These are phyloP conservation scores for Pseudeuparius sepicola DNA, from an alignment of 2,888 invertebrate species.

Conservation along the genomic window DNA sequence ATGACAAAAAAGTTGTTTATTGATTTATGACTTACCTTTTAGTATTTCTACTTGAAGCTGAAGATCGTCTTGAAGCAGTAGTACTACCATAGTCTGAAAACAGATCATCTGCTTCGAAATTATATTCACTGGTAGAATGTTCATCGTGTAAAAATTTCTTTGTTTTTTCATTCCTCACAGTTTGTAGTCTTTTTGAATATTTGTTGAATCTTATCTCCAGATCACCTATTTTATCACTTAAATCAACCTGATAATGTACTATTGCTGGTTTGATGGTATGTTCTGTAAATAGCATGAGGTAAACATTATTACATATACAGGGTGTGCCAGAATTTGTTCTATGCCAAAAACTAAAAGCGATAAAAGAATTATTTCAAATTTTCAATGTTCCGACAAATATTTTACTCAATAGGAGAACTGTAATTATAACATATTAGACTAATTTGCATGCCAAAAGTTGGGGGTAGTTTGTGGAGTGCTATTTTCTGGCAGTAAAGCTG, in stretches of 20 bases:
- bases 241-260: conserved; percentile 20
- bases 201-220: conserved; percentile 20
- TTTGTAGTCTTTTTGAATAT: conserved; percentile 26
- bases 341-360: too few species aligned
- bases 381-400: too few species aligned
- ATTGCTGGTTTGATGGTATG: conserved; percentile 21
- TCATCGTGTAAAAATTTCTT: too few species aligned
- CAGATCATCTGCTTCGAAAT: conserved; percentile 35
- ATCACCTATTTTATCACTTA: conserved; percentile 22
- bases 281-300: conserved; percentile 18
- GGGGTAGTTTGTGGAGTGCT: too few species aligned
- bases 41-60: conserved; percentile 18
- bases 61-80: conserved; percentile 20
- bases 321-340: too few species aligned
- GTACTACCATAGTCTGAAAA: conserved; percentile 26
- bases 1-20: too few species aligned
- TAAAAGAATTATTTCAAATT: too few species aligned
- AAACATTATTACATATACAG: too few species aligned
- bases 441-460: too few species aligned
- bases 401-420: too few species aligned
- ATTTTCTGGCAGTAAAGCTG: too few species aligned
- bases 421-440: too few species aligned
- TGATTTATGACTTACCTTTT: conserved; percentile 19
- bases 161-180: conserved; percentile 39
- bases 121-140: conserved; percentile 17